These are phyloP conservation scores for Phrynosoma blainvillii DNA, from an alignment of 2,113 vertebrate species.

Conservation along the genomic window DNA sequence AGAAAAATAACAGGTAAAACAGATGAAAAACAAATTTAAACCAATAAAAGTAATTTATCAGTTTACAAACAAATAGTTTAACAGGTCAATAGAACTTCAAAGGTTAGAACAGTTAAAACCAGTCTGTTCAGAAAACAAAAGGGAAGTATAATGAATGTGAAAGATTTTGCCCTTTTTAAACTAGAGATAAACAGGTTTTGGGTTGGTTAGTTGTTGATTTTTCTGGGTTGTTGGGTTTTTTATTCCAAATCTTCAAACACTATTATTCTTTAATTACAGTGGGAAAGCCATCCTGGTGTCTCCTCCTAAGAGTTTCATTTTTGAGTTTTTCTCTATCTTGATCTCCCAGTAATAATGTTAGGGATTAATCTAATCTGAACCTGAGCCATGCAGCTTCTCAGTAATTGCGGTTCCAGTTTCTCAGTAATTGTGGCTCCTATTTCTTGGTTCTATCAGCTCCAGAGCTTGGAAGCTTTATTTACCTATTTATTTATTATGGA, in stretches of 20 bases:
- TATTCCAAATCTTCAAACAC: not conserved
- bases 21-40: no score
- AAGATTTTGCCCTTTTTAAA: not conserved
- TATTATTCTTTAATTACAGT: not conserved
- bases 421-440: not conserved
- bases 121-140: not conserved
- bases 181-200: not conserved
- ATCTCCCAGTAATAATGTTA: not conserved
- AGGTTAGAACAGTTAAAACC: not conserved
- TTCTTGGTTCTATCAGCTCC: no score
- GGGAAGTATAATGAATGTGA: not conserved
- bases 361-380: not conserved
- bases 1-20: no score
- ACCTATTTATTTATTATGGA: no score
- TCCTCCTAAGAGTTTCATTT: no score
- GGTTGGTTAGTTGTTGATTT: no score
- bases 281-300: not conserved
- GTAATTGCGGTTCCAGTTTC: not conserved
- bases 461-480: no score
- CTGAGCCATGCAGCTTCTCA: not conserved
- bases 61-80: no score
- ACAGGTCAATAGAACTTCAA: no score
- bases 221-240: not conserved
- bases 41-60: no score
- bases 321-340: not conserved